Percentiles rank a stretch among this genome's conserved stretches.
phyloP scores from a whole-genome alignment of 2,888 invertebrate species.

The Lepidocyrtinus sp. region DNA sequence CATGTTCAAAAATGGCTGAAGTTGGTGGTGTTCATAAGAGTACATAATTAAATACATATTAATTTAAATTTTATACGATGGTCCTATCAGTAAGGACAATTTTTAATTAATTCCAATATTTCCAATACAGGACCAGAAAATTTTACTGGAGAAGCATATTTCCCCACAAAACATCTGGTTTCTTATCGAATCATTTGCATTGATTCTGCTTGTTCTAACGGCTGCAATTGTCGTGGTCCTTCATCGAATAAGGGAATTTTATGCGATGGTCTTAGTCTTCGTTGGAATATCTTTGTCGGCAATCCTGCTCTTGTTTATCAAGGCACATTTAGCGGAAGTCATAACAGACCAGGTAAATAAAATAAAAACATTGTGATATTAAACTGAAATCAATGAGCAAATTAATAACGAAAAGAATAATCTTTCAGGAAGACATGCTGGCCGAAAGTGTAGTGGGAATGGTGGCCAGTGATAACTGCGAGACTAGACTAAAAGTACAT shows the following conservation, averaged over 20 bases:
- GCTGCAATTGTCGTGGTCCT: conserved; percentile 24
- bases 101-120: not conserved
- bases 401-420: too few species aligned
- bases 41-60: too few species aligned
- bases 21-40: conserved; percentile 25
- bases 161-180: conserved; percentile 21
- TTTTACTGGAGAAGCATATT: conserved; percentile 5
- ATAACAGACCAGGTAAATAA: conserved; percentile 32
- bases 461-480: conserved; percentile 27
- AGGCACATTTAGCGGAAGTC: conserved; percentile 30
- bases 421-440: conserved; percentile 37
- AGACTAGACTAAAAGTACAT: conserved; percentile 35
- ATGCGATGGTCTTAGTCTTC: not conserved
- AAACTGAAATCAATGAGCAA: too few species aligned
- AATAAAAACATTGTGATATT: conserved; percentile 7
- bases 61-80: too few species aligned
- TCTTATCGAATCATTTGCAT: conserved; percentile 28
- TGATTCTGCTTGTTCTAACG: conserved; percentile 33
- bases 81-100: too few species aligned
- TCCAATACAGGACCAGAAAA: conserved; percentile 4
- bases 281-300: not conserved
- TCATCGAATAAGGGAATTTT: conserved; percentile 8
- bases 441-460: conserved; percentile 29
- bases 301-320: conserved; percentile 24
- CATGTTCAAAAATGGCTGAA: conserved; percentile 37